Percentiles rank a stretch among this genome's conserved stretches.
phyloP scores from a whole-genome alignment of 2,797 vertebrate genomes.

The Pantherophis vulpinus region DNA sequence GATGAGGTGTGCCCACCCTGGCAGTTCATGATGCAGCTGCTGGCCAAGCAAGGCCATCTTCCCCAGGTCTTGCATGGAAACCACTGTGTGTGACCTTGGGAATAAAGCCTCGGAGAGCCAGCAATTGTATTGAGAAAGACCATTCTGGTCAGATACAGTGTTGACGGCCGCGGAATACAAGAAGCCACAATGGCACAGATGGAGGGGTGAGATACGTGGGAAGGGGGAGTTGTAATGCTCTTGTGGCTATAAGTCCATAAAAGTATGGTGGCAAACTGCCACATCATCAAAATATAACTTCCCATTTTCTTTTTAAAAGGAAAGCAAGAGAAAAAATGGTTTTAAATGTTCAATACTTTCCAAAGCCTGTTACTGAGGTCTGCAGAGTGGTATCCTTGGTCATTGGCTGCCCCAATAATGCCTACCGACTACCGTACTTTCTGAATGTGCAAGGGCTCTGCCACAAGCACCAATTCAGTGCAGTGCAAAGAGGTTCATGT shows the following conservation, averaged over 20 bases:
- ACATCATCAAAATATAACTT: background rate
- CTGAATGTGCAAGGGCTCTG: background rate
- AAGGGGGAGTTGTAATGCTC: background rate
- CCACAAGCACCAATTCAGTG: background rate
- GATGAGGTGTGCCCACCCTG: background rate
- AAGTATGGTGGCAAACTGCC: background rate
- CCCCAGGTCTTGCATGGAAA: background rate
- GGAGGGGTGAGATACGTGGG: background rate
- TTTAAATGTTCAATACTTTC: background rate
- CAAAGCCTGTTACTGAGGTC: background rate
- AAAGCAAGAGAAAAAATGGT: background rate
- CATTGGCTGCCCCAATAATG: background rate
- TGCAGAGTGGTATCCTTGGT: background rate
- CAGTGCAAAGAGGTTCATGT: background rate
- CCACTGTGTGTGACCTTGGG: background rate
- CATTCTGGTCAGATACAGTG: background rate
- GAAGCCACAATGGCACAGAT: background rate
- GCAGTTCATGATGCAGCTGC: background rate
- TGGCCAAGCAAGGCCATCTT: background rate
- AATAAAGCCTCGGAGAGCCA: background rate
- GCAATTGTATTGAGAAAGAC: background rate
- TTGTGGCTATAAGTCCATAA: background rate
- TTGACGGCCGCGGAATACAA: background rate
- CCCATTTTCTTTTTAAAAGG: background rate
- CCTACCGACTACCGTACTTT: background rate